A percentile compares a stretch with the other conserved stretches of the same genome.
Conservation (phyloP, 2,888 invertebrate genomes). For the Sphaeridia pumilis region DNA sequence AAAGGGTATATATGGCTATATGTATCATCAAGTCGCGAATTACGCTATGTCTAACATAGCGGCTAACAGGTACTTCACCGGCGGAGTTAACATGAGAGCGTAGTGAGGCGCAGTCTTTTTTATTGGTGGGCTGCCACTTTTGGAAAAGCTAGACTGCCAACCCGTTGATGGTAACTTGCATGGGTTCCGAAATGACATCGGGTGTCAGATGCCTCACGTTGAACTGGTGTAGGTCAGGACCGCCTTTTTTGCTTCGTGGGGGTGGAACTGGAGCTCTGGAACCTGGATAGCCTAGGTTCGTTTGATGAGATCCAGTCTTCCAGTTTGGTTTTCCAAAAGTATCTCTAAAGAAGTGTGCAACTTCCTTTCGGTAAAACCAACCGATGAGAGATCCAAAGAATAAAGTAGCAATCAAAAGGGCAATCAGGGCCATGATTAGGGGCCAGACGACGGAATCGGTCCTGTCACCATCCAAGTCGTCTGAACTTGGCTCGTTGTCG, state of each 20-base stretch:
- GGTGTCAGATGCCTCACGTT: slow-evolving; percentile 31
- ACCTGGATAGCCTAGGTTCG: not conserved
- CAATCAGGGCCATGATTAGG: slow-evolving; percentile 36
- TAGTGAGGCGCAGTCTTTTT: slow-evolving; percentile 1
- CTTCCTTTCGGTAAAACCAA: slow-evolving; percentile 37
- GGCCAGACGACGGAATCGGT: slow-evolving; percentile 34
- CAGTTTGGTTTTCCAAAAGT: slow-evolving; percentile 22
- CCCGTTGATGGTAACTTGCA: slow-evolving; percentile 38
- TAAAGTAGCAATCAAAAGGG: slow-evolving; percentile 36
- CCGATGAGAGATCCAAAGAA: slow-evolving; percentile 35
- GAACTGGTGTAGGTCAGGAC: slow-evolving; percentile 10
- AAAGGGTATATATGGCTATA: no score
- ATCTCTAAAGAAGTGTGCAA: slow-evolving; percentile 27
- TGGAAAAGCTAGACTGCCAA: slow-evolving; percentile 32
- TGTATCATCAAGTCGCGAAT: no score
- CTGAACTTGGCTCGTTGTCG: no score
- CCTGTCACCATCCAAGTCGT: not conserved
- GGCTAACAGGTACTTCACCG: no score
- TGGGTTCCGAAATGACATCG: slow-evolving; percentile 36
- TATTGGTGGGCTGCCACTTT: not conserved
- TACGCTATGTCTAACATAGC: no score
- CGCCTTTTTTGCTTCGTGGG: slow-evolving; percentile 27
- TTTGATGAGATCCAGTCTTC: slow-evolving; percentile 1
- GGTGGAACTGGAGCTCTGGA: slow-evolving; percentile 31
- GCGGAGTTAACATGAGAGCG: no score